phyloP scores from a whole-genome alignment of 2,888 invertebrate species.

The Leucozona laternaria region DNA sequence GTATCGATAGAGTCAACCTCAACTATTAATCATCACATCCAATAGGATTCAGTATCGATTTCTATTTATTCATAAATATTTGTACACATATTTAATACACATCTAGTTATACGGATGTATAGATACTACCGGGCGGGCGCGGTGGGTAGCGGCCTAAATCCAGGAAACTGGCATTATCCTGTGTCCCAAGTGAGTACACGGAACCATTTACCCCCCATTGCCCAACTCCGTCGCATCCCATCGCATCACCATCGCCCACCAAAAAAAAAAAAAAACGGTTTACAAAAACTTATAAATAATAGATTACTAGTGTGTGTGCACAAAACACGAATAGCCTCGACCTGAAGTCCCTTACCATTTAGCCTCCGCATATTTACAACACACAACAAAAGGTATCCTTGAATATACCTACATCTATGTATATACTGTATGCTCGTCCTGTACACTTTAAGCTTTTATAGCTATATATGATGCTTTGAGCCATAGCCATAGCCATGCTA shows the following conservation, averaged over 20 bases:
- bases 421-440: neutral
- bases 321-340: constrained; percentile 67
- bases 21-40: constrained; percentile 53
- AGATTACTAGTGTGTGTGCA: constrained; percentile 59
- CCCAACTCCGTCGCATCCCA: neutral
- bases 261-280: constrained; percentile 49
- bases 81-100: constrained; percentile 27
- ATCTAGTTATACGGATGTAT: neutral
- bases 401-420: constrained; percentile 8
- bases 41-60: constrained; percentile 59
- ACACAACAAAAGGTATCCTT: constrained; percentile 61
- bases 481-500: neutral
- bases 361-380: constrained; percentile 38
- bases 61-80: constrained; percentile 27
- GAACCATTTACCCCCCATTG: neutral
- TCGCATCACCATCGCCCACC: neutral
- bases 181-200: constrained; percentile 9
- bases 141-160: constrained; percentile 26
- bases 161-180: constrained; percentile 50
- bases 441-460: neutral
- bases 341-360: constrained; percentile 69
- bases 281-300: constrained; percentile 71
- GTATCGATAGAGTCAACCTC: neutral
- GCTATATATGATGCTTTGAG: constrained; percentile 4
- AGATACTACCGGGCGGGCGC: too few species aligned